Percentiles rank a stretch among this genome's conserved stretches.
Conservation (phyloP, 53 echinoderm and acorn worm genomes). For the Patiria pectinifera region DNA sequence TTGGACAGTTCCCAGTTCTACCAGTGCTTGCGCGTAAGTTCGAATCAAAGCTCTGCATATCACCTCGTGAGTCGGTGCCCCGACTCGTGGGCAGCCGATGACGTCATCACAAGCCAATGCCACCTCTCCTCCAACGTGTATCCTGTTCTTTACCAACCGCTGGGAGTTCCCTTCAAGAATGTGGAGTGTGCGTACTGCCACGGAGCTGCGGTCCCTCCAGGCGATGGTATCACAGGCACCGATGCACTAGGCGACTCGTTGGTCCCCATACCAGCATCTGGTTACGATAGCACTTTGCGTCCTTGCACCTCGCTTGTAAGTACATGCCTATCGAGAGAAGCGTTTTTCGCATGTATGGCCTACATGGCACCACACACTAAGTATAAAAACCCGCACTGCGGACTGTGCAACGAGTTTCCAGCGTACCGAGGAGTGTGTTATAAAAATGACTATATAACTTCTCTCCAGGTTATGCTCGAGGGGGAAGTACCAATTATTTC, state of each 20-base stretch:
- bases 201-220: too few relatives aligned
- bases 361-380: not conserved
- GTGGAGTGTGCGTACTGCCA: not conserved
- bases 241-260: too few relatives aligned
- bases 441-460: too few relatives aligned
- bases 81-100: not conserved
- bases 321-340: too few relatives aligned
- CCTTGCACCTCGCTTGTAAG: too few relatives aligned
- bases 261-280: too few relatives aligned
- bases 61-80: conserved; percentile 16
- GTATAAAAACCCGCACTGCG: conserved; percentile 21
- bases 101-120: not conserved
- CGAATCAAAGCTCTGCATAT: not conserved
- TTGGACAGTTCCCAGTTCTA: too few relatives aligned
- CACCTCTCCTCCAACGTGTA: not conserved
- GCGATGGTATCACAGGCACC: too few relatives aligned
- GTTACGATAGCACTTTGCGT: too few relatives aligned
- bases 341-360: not conserved
- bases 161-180: conserved; percentile 5
- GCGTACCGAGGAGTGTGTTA: too few relatives aligned
- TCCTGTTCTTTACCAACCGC: conserved; percentile 1
- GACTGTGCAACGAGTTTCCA: not conserved
- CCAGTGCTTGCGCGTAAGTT: not conserved
- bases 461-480: too few relatives aligned
- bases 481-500: too few relatives aligned